These are phyloP conservation scores for Phocoena sinus DNA, from an alignment of 2,113 vertebrate species.

Conservation along the genomic window DNA sequence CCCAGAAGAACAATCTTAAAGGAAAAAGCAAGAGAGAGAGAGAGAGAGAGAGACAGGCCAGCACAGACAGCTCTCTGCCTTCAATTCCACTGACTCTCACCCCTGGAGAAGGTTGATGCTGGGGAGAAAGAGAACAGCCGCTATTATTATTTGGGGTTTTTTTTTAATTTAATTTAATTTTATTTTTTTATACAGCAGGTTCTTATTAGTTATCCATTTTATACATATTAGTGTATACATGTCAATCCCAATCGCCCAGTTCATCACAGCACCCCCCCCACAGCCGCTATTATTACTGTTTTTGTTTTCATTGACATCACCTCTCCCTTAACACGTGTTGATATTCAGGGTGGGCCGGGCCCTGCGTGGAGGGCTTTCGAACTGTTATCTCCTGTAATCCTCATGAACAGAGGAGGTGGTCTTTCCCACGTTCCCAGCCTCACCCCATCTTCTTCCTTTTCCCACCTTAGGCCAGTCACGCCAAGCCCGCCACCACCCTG, in stretches of 20 bases:
- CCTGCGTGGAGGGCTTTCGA: rapidly evolving
- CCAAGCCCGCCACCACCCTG: rapidly evolving
- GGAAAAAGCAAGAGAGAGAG: background rate
- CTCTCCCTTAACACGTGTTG: rapidly evolving
- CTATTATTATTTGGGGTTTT: rapidly evolving
- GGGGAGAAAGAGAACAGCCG: rapidly evolving
- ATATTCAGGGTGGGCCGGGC: background rate
- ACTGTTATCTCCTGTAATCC: rapidly evolving
- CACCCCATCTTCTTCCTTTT: background rate
- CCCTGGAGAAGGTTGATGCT: background rate
- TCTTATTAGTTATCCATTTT: too few species aligned
- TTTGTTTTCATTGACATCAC: rapidly evolving
- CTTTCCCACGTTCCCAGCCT: background rate
- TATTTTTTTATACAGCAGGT: too few species aligned
- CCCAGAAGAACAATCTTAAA: background rate
- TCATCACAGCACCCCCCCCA: too few species aligned
- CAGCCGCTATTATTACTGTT: rapidly evolving
- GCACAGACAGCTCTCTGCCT: constrained; percentile 29
- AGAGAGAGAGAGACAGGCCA: constrained; percentile 7
- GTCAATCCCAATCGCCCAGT: too few species aligned
- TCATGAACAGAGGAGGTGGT: rapidly evolving
- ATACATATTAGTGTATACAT: too few species aligned
- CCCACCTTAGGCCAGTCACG: background rate
- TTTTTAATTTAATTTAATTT: too few species aligned
- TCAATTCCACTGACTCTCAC: background rate